A percentile compares a stretch with the other conserved stretches of the same genome.
Evolutionary conservation across 1,140 invertebrate genomes (phyloP).

Genomic region (Pachyrhynchus sulphureomaculatus): DNA sequence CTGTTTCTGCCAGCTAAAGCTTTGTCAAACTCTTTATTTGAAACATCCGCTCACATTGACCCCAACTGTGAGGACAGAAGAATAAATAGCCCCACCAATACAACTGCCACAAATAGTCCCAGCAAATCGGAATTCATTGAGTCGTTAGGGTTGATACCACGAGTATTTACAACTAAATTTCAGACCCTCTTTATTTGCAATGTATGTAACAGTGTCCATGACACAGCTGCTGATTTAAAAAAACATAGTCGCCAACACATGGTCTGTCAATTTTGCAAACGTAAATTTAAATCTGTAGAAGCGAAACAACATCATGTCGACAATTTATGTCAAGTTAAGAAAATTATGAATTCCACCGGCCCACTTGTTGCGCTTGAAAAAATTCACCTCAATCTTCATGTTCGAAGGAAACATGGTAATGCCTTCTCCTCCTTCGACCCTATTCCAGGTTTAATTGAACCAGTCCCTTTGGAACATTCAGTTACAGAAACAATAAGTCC

Average conservation of each 20-base stretch:
- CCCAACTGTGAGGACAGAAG: not conserved
- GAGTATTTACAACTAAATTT: constrained; percentile 15
- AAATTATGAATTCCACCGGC: constrained; percentile 10
- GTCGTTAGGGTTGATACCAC: constrained; percentile 6
- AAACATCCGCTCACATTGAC: not conserved
- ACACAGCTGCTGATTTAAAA: constrained; percentile 22
- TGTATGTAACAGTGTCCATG: constrained; percentile 19
- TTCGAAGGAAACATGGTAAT: constrained; percentile 26
- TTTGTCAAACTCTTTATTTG: too few species aligned
- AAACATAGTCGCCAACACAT: constrained; percentile 29
- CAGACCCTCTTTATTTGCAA: constrained; percentile 17
- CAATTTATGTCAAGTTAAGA: constrained; percentile 25
- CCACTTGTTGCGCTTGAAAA: constrained; percentile 15
- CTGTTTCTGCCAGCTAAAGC: too few species aligned
- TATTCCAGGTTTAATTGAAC: not conserved
- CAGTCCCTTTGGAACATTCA: not conserved
- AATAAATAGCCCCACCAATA: not conserved
- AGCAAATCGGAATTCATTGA: not conserved
- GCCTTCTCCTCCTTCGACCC: constrained; percentile 19
- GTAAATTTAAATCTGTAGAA: constrained; percentile 26
- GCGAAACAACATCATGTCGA: constrained; percentile 24
- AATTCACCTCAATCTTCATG: constrained; percentile 20
- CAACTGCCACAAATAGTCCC: not conserved
- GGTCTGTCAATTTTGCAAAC: constrained; percentile 36
- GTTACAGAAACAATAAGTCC: not conserved